These are phyloP conservation scores for Ormia ochracea DNA, from an alignment of 2,888 invertebrate species.

Conservation along the genomic window DNA sequence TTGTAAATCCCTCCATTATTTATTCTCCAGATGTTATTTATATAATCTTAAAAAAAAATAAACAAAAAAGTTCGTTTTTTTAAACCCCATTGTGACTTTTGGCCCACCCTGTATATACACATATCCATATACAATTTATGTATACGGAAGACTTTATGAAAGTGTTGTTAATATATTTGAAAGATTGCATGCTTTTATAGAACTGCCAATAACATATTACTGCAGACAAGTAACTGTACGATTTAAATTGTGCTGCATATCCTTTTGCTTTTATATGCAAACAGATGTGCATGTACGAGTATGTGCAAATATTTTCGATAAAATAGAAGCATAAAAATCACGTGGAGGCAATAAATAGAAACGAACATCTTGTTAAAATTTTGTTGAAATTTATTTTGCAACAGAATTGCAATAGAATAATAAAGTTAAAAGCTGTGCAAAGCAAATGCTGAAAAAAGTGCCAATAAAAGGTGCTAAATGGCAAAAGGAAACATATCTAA, in stretches of 20 bases:
- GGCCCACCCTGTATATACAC: too few relatives aligned
- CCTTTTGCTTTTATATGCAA: neutral
- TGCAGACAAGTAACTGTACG: neutral
- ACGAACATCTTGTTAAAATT: conserved; percentile 54
- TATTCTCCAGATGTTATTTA: too few relatives aligned
- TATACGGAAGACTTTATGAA: neutral
- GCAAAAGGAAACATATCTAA: conserved; percentile 21
- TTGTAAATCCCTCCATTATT: too few relatives aligned
- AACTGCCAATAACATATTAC: neutral
- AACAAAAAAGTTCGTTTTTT: too few relatives aligned
- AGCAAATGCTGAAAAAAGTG: neutral
- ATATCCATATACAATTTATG: neutral
- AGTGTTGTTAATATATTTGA: neutral
- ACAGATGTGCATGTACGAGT: neutral
- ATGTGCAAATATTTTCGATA: neutral
- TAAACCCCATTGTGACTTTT: too few relatives aligned
- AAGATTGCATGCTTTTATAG: neutral
- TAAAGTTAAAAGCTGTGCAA: neutral
- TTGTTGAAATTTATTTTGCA: conserved; percentile 54
- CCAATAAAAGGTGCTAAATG: conserved; percentile 33
- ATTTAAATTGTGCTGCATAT: neutral
- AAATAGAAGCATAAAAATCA: conserved; percentile 35
- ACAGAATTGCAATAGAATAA: conserved; percentile 32
- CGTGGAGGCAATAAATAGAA: conserved; percentile 58
- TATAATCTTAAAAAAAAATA: too few relatives aligned